Evolutionary conservation across 2,888 invertebrate species (phyloP).

Genomic region (Ormyrus rosae): DNA sequence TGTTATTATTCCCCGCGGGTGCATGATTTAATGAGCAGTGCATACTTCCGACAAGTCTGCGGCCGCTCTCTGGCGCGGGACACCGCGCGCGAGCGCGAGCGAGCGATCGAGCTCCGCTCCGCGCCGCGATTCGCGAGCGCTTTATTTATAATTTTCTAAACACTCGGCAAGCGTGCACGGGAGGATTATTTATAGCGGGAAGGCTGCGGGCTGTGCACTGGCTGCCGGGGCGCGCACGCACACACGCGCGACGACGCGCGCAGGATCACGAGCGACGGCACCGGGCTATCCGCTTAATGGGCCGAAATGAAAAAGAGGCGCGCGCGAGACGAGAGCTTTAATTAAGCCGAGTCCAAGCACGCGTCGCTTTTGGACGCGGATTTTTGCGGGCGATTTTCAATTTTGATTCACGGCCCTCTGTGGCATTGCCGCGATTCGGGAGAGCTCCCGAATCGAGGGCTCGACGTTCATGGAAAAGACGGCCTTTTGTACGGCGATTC

Average conservation of each 20-base stretch:
- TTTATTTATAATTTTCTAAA: slow-evolving; percentile 56
- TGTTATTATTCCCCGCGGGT: neutral
- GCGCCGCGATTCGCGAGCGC: slow-evolving; percentile 7
- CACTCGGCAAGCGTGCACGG: slow-evolving; percentile 18
- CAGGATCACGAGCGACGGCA: slow-evolving; percentile 18
- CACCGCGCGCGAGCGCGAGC: neutral
- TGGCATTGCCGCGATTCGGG: neutral
- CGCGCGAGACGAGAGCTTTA: neutral
- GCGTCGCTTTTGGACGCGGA: neutral
- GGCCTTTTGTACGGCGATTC: too few relatives aligned
- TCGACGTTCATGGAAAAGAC: too few relatives aligned
- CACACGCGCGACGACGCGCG: slow-evolving; percentile 12
- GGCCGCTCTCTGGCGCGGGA: slow-evolving; percentile 7
- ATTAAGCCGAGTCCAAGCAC: slow-evolving; percentile 18
- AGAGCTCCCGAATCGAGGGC: too few relatives aligned
- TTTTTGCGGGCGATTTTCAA: slow-evolving; percentile 2
- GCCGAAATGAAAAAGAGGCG: slow-evolving; percentile 10
- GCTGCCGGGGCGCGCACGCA: neutral
- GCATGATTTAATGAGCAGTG: slow-evolving; percentile 39
- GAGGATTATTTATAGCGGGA: too few relatives aligned
- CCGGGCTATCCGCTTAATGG: slow-evolving; percentile 9
- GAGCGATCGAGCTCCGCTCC: neutral
- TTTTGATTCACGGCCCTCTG: slow-evolving; percentile 4
- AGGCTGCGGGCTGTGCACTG: too few relatives aligned
- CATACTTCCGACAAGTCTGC: slow-evolving; percentile 42